Conservation (phyloP, 2,113 vertebrate genomes). For the Phylloscopus trochilus region DNA sequence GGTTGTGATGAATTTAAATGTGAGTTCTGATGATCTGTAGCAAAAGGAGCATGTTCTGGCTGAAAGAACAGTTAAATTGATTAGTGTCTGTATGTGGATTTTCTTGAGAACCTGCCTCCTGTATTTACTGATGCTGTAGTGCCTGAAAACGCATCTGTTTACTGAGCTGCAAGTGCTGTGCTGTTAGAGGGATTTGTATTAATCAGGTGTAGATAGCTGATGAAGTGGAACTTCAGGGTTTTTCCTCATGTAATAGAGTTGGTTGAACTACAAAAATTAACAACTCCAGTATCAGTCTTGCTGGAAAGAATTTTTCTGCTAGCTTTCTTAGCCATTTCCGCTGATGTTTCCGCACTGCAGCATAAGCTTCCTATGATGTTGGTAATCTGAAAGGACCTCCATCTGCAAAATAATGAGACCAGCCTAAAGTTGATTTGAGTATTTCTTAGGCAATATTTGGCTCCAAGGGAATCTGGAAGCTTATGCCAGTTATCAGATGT, state of each 20-base stretch:
- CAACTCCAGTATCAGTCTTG: neutral
- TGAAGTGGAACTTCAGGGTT: neutral
- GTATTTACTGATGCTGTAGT: neutral
- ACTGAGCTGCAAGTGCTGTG: neutral
- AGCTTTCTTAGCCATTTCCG: neutral
- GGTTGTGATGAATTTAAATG: neutral
- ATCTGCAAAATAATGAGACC: neutral
- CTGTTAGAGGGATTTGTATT: neutral
- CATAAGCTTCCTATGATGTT: neutral
- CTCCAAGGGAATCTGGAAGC: neutral
- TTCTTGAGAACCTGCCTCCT: neutral
- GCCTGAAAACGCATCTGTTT: neutral
- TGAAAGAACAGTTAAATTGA: constrained; percentile 11
- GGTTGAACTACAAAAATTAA: neutral
- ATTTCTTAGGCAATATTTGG: neutral
- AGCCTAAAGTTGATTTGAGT: neutral
- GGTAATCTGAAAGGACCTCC: neutral
- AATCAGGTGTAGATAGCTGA: neutral
- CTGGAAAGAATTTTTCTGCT: neutral
- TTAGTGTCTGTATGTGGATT: constrained; percentile 12
- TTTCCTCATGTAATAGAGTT: neutral
- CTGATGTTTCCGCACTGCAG: neutral
- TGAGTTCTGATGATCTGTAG: neutral
- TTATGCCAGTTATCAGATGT: neutral
- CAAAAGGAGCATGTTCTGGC: neutral